phyloP scores from a whole-genome alignment of 2,888 invertebrate species.

The Leptinotarsa haldemani region DNA sequence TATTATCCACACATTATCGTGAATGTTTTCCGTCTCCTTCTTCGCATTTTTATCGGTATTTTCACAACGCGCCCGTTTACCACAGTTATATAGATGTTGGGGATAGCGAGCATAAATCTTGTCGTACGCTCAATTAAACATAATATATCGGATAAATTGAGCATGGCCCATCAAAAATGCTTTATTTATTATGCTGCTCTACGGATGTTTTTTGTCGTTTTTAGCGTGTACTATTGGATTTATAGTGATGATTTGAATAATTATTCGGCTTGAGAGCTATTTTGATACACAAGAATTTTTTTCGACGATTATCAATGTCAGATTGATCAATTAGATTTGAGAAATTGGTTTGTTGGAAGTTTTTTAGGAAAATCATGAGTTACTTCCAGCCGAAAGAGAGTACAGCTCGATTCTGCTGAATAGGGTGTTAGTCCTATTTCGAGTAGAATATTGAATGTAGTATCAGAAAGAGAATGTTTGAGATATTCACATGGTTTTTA shows the following conservation, averaged over 20 bases:
- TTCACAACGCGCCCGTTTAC: slow-evolving; percentile 23
- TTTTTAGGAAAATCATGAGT: not conserved
- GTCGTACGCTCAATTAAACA: slow-evolving; percentile 64
- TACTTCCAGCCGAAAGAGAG: not conserved
- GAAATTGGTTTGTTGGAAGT: not conserved
- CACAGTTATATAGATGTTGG: slow-evolving; percentile 49
- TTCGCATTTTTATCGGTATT: slow-evolving; percentile 20
- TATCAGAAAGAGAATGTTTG: too few species aligned
- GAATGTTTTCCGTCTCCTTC: slow-evolving; percentile 17
- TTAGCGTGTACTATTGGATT: slow-evolving; percentile 47
- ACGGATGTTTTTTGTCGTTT: slow-evolving; percentile 54
- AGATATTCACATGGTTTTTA: too few species aligned
- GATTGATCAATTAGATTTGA: slow-evolving; percentile 2
- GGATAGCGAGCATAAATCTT: slow-evolving; percentile 61
- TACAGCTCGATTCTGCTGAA: too few species aligned
- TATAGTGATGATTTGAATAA: slow-evolving; percentile 53
- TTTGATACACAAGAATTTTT: slow-evolving; percentile 13
- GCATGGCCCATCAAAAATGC: slow-evolving; percentile 60
- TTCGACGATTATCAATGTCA: slow-evolving; percentile 8
- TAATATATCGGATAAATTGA: slow-evolving; percentile 64
- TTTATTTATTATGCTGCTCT: slow-evolving; percentile 56
- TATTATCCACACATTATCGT: slow-evolving; percentile 12
- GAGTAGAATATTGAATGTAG: too few species aligned
- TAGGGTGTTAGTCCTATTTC: too few species aligned
- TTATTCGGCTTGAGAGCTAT: slow-evolving; percentile 38